A percentile compares a stretch with the other conserved stretches of the same genome.
phyloP scores from a whole-genome alignment of 1,140 invertebrate species.

The Diachasma alloeum region DNA sequence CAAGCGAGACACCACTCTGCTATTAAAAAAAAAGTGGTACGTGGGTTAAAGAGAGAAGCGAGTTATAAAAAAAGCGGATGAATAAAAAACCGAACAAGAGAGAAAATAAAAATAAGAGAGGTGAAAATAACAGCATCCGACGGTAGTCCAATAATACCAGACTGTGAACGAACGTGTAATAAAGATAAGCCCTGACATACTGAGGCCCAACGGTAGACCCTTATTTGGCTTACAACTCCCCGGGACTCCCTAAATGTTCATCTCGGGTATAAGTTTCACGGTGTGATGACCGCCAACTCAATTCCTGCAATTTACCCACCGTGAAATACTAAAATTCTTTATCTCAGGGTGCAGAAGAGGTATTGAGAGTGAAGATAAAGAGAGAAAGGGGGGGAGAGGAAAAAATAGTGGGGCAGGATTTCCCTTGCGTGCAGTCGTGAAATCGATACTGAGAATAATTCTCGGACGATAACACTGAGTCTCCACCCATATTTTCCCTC shows the following conservation, averaged over 20 bases:
- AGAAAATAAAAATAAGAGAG: not conserved
- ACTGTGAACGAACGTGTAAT: not conserved
- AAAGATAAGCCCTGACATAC: not conserved
- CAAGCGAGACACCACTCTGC: not conserved
- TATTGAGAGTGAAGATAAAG: not conserved
- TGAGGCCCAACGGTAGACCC: not conserved
- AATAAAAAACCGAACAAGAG: not conserved
- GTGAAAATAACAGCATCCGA: constrained; percentile 1
- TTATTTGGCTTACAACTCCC: not conserved
- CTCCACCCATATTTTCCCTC: not conserved
- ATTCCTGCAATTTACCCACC: not conserved
- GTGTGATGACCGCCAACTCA: not conserved
- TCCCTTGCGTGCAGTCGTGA: not conserved
- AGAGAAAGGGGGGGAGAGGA: not conserved
- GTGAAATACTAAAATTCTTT: not conserved
- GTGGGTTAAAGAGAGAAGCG: not conserved
- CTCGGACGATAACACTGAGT: not conserved
- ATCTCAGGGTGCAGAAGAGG: not conserved
- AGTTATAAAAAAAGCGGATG: not conserved
- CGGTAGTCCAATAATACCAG: not conserved
- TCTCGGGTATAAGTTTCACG: not conserved
- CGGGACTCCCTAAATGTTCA: not conserved
- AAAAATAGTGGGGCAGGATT: not conserved
- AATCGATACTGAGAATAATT: not conserved
- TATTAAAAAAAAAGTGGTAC: not conserved